These are phyloP conservation scores for Acipenser ruthenus DNA, from an alignment of 2,797 vertebrate species.

Conservation along the genomic window DNA sequence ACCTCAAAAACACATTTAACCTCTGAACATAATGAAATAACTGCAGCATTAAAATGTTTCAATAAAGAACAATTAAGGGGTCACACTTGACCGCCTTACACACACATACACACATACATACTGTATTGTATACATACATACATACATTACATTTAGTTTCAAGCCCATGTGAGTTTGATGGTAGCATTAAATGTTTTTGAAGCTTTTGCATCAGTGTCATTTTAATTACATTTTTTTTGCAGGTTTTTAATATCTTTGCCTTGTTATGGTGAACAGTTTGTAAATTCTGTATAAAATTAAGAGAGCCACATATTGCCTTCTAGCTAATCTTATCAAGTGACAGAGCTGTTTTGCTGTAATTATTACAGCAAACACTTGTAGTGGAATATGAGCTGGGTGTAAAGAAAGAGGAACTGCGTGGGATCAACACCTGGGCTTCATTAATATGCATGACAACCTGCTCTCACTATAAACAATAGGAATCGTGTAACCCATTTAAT, in stretches of 20 bases:
- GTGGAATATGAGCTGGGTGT: constrained; percentile 38
- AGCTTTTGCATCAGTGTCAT: too few species aligned
- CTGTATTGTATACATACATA: too few species aligned
- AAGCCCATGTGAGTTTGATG: too few species aligned
- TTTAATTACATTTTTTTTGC: too few species aligned
- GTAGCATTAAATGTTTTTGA: too few species aligned
- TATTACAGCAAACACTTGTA: constrained; percentile 50
- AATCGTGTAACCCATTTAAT: constrained; percentile 60
- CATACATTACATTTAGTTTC: too few species aligned
- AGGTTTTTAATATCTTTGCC: neutral
- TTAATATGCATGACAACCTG: constrained; percentile 65
- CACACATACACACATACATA: too few species aligned
- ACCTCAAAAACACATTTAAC: too few species aligned
- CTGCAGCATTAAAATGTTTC: too few species aligned
- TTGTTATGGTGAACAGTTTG: neutral
- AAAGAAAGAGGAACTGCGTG: constrained; percentile 50
- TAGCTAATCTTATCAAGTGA: constrained; percentile 24
- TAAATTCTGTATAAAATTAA: neutral
- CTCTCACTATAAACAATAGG: constrained; percentile 56
- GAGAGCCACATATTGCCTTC: constrained; percentile 9
- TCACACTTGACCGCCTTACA: too few species aligned
- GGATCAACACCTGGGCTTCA: constrained; percentile 61
- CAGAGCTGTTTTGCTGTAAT: constrained; percentile 30
- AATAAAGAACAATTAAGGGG: too few species aligned
- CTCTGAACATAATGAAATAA: too few species aligned